Base-by-base conservation (phyloP, 1,140 invertebrate species). In the Spodoptera litura region DNA sequence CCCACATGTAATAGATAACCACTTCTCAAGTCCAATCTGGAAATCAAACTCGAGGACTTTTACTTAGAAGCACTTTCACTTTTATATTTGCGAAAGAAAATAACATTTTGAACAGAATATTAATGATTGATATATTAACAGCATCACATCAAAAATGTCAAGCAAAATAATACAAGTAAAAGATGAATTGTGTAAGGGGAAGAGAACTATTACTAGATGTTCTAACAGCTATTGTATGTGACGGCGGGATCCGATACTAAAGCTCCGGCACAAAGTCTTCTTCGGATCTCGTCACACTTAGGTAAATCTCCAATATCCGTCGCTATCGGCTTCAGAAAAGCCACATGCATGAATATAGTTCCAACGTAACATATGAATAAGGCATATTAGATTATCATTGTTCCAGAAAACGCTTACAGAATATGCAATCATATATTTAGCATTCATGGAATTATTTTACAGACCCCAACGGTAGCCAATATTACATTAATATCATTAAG, bases 231-330 rank as follows among this genome's bases (percentile, higher is more conserved):
- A 85, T 90, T 89, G 83, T 85, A 78, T 82, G 83, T 80, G 82
- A 83, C 79, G 77, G 72, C 83, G 61, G 58, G 61, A 79, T 90
- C 84, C 76, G 84, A 83, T 85, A 79, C 76, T 78, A 86, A 81
- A 83, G 85, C 87, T 88, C 79, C 82, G 76, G 78, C 71, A 87
- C 84, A 88, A 89, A 91, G 82, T 86, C 85, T 86, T 83, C 79
- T 82, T 79, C 81, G 86, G 87, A 89, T 91, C 83, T 87, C 85
- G 82, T 84, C 86, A 89, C 86, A 89, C 85, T 91, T 90, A 91
- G 85, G 85, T 89, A 90, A 91, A 93, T 91, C 89, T 88, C 85
- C 86, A 91, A 93, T 90, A 91, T 90, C 88, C 91, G 85, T 81
- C 73, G 78, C 80, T 83, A 93, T 85, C 83, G 82, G 62, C 73